Evolutionary conservation across 1,140 invertebrate genomes (phyloP), one percentile per base, ranked within the genome.

Genomic region (Oscheius sp.): DNA sequence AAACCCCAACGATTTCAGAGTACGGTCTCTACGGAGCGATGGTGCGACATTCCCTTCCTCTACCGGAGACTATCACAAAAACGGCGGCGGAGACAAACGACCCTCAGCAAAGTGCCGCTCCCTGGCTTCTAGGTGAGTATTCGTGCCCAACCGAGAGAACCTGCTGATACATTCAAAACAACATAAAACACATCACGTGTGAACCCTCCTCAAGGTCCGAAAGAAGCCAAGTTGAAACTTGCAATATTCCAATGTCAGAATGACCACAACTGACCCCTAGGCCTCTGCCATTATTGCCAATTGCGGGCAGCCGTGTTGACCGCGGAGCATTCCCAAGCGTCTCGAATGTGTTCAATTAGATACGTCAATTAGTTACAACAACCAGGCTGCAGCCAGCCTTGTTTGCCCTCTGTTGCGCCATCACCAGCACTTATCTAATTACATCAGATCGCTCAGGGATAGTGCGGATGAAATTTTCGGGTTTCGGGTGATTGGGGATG

Each of bases 11-110:
- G 18, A 10, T 45, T 63, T 36, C 31, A 31, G 96, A 99, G 86
- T 99, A 99, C 83, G 96, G 96, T 0, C 88, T 99, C 0, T 99
- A 99, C 85, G 96, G 96, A 0, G 96, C 96, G 55, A 99, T 99
- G 95, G 95, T 97, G 59, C 88, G 95, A 74, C 95, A 98, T 87
- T 96, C 94, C 32, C 87, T 99, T 67, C 95, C 95, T 0, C 89
- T 99, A 77, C 95, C 95, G 0, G 95, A 99, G 81, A 96, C 93
- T 49, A 97, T 98, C 75, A 89, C 97, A 71, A 97, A 97, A 87
- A 68, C 79, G 35, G 68, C 77, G 18, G 92, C 92, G 85, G 78
- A 79, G 29, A 73, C 52, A 18, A 79, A 69, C 4, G 83, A 84
- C 76, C 79, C 81, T 15, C 81, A 84, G 20, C 91, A 95, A 80